These are phyloP conservation scores for Entomyzon cyanotis DNA, from an alignment of 2,113 vertebrate genomes.

Conservation along the genomic window DNA sequence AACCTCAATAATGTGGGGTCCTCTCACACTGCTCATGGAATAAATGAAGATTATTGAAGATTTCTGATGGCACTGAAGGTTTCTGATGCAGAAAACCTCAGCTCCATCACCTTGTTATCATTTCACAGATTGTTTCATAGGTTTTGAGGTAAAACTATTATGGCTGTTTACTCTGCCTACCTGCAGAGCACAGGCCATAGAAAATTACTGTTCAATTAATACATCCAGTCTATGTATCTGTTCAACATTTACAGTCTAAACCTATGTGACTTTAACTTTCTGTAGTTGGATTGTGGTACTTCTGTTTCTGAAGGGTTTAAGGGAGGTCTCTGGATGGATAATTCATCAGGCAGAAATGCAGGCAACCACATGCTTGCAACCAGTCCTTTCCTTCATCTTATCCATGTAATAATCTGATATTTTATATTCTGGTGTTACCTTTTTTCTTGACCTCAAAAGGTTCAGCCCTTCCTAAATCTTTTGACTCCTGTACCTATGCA, in stretches of 20 bases:
- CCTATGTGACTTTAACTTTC: not conserved
- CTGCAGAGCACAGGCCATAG: not conserved
- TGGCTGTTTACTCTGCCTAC: not conserved
- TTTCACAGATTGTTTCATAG: not conserved
- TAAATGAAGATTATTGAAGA: not conserved
- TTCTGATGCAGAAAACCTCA: not conserved
- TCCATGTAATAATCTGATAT: not conserved
- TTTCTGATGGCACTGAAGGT: not conserved
- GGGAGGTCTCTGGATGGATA: not conserved
- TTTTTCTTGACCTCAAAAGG: not conserved
- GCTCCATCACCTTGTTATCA: not conserved
- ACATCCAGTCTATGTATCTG: not conserved
- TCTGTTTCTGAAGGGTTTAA: not conserved
- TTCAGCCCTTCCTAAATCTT: not conserved
- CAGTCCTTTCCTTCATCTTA: not conserved
- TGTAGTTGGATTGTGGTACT: not conserved
- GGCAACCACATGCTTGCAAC: not conserved
- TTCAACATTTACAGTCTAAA: not conserved
- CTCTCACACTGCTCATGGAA: not conserved
- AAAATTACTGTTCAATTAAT: not conserved
- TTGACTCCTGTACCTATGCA: not conserved
- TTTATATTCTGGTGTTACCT: not conserved
- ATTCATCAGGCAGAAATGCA: not conserved
- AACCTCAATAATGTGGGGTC: not conserved
- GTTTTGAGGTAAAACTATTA: not conserved